Conservation (phyloP, 1,140 invertebrate genomes). For the Drosophila grimshawi region DNA sequence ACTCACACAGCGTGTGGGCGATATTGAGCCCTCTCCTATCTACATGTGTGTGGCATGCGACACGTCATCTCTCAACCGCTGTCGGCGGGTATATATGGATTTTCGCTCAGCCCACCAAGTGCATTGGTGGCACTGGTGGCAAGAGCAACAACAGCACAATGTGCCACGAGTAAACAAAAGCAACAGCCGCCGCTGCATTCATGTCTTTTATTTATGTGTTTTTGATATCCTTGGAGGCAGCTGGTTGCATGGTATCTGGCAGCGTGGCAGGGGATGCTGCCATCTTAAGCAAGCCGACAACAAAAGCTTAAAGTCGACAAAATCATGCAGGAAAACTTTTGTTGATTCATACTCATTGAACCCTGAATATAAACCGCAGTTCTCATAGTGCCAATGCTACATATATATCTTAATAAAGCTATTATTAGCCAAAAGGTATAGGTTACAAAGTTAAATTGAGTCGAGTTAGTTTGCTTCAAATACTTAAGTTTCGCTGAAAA, state of each 20-base stretch:
- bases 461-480: neutral
- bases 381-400: neutral
- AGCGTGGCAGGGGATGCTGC: conserved; percentile 18
- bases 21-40: neutral
- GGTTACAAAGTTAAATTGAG: neutral
- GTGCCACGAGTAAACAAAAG: conserved; percentile 14
- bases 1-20: conserved; percentile 18
- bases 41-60: conserved; percentile 22
- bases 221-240: conserved; percentile 2
- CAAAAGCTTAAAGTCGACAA: conserved; percentile 22
- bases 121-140: conserved; percentile 18
- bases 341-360: neutral
- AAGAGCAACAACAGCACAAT: conserved; percentile 19
- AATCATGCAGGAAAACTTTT: conserved; percentile 1
- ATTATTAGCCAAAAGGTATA: neutral
- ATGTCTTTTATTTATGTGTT: conserved; percentile 3
- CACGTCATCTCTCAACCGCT: conserved; percentile 65
- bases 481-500: conserved; percentile 18
- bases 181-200: conserved; percentile 17
- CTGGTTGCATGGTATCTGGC: neutral
- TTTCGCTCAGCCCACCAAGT: conserved; percentile 47
- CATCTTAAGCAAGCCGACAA: conserved; percentile 30
- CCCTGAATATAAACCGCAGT: conserved; percentile 1
- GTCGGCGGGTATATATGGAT: conserved; percentile 68
- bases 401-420: neutral